Evolutionary conservation across 2,888 invertebrate genomes (phyloP).

Genomic region (Leptopilina drosophilae): DNA sequence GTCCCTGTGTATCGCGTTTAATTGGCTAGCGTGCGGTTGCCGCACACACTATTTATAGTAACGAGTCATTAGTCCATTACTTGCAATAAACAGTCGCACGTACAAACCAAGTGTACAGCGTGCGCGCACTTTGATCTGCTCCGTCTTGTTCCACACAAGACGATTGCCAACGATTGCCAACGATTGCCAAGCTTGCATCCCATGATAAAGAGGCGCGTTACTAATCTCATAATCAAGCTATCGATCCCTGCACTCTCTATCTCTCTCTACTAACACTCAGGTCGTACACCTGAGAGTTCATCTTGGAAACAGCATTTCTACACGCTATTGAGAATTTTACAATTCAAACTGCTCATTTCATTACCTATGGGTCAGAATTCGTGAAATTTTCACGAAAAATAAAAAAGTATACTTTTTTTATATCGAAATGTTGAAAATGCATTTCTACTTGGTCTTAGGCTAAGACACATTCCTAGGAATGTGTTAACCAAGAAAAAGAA

Average conservation of each 20-base stretch:
- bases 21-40: conserved; percentile 70
- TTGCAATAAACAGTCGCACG: conserved; percentile 59
- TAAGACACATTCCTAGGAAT: no score
- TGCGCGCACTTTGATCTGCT: conserved; percentile 42
- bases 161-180: conserved; percentile 26
- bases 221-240: conserved; percentile 38
- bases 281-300: background rate
- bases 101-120: conserved; percentile 35
- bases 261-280: background rate
- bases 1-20: conserved; percentile 68
- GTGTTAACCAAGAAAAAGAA: no score
- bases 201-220: conserved; percentile 37
- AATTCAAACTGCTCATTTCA: no score
- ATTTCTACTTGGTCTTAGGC: no score
- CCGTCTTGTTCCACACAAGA: conserved; percentile 26
- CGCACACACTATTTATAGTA: conserved; percentile 68
- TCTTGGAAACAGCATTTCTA: background rate
- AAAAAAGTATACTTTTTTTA: no score
- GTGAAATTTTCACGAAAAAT: no score
- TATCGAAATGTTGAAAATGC: no score
- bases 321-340: no score
- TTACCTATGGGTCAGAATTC: no score
- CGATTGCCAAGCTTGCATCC: conserved; percentile 25
- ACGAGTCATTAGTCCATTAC: conserved; percentile 71
- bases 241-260: background rate